Evolutionary conservation across 2,888 invertebrate genomes (phyloP).

Genomic region (Aleiodes testaceus): DNA sequence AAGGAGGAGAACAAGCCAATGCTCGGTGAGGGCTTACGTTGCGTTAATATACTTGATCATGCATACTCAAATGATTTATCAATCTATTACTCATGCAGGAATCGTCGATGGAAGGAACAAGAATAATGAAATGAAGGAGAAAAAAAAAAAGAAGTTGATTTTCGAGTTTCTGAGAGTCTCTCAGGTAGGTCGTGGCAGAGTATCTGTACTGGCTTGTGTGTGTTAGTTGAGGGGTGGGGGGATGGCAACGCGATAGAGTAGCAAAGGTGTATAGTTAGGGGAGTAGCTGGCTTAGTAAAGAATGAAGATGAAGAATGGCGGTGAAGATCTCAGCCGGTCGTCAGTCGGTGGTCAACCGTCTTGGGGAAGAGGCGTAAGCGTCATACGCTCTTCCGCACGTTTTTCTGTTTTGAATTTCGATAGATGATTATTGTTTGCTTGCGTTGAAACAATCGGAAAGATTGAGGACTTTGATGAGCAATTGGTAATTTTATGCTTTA

Average conservation of each 20-base stretch:
- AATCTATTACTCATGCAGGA: conserved; percentile 39
- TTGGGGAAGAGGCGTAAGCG: conserved; percentile 60
- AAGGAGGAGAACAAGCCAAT: background rate
- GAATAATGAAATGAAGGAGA: conserved; percentile 20
- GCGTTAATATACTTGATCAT: conserved; percentile 13
- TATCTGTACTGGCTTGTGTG: conserved; percentile 1
- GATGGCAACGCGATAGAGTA: conserved; percentile 49
- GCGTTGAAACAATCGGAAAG: conserved; percentile 5
- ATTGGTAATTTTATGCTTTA: background rate
- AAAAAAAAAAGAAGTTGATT: conserved; percentile 38
- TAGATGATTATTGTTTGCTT: background rate
- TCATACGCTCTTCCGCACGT: conserved; percentile 3
- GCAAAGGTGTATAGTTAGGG: conserved; percentile 46
- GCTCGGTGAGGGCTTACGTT: background rate
- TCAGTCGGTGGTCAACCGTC: conserved; percentile 72
- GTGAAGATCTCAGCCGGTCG: conserved; percentile 66
- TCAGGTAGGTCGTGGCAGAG: conserved; percentile 39
- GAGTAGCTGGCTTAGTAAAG: conserved; percentile 56
- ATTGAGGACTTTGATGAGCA: background rate
- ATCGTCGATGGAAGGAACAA: conserved; percentile 11
- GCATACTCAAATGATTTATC: conserved; percentile 31
- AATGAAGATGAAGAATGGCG: conserved; percentile 71
- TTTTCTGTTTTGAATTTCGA: background rate
- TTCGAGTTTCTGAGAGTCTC: conserved; percentile 40
- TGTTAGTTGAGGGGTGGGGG: conserved; percentile 20